These are phyloP conservation scores for Alexandromys fortis DNA, from an alignment of 2,113 vertebrate species.

Conservation along the genomic window DNA sequence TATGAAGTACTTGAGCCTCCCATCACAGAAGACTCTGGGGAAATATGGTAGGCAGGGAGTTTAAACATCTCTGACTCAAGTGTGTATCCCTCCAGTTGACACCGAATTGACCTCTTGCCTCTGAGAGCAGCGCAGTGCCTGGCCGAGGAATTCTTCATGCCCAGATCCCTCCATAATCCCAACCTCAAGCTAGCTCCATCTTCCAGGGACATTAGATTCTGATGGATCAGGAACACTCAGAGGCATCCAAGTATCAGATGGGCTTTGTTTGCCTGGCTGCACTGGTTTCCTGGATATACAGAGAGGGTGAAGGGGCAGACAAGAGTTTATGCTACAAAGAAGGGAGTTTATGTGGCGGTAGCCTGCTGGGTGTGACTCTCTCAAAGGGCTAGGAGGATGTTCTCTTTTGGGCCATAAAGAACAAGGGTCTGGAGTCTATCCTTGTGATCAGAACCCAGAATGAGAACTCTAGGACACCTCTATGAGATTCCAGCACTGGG, in stretches of 20 bases:
- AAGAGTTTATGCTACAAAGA: neutral
- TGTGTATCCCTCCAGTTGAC: neutral
- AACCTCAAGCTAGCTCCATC: neutral
- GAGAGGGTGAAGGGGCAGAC: no score
- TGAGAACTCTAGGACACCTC: neutral
- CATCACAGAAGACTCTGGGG: neutral
- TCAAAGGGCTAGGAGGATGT: neutral
- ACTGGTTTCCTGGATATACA: no score
- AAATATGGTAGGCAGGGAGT: neutral
- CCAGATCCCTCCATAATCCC: neutral
- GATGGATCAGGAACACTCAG: neutral
- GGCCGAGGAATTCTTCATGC: neutral
- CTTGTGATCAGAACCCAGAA: neutral
- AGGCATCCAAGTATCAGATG: neutral
- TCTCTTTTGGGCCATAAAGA: neutral
- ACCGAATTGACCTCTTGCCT: neutral
- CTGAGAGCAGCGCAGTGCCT: neutral
- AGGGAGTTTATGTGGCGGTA: neutral
- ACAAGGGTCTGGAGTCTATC: neutral
- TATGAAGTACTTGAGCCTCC: neutral
- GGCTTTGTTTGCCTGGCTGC: neutral
- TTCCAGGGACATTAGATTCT: neutral
- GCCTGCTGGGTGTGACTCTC: neutral
- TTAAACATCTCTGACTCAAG: neutral
- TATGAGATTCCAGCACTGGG: neutral